Evolutionary conservation across 92 coral and sea anemone species (phyloP).

Genomic region (Porites rus): DNA sequence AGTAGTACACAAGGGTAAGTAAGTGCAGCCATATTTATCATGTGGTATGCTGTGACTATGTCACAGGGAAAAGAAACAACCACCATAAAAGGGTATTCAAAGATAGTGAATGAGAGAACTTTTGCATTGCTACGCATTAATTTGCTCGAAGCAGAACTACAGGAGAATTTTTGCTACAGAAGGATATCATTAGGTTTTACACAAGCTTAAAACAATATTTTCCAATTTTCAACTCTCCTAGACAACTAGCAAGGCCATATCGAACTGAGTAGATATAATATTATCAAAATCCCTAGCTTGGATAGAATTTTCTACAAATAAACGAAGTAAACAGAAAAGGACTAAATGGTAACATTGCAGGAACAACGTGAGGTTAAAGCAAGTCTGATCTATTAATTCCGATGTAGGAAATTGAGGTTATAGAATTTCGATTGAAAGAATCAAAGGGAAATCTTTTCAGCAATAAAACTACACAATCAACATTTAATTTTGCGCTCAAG

Average conservation of each 20-base stretch:
- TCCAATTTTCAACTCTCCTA: not conserved
- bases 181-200: conserved; percentile 12
- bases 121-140: not conserved
- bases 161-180: not conserved
- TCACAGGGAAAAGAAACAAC: not conserved
- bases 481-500: not conserved
- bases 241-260: not conserved
- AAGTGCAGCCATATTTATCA: no score
- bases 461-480: conserved; percentile 9
- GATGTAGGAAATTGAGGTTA: not conserved
- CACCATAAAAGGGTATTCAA: no score
- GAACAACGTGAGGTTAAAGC: not conserved
- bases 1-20: no score
- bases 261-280: not conserved
- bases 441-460: not conserved
- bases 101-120: not conserved
- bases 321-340: not conserved
- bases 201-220: not conserved
- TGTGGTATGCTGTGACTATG: not conserved
- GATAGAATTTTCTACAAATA: not conserved
- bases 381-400: not conserved
- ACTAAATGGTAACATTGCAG: not conserved
- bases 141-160: not conserved
- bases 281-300: no score
- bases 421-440: not conserved